phyloP scores from a whole-genome alignment of 2,888 invertebrate genomes.

The Dynastes grantii region DNA sequence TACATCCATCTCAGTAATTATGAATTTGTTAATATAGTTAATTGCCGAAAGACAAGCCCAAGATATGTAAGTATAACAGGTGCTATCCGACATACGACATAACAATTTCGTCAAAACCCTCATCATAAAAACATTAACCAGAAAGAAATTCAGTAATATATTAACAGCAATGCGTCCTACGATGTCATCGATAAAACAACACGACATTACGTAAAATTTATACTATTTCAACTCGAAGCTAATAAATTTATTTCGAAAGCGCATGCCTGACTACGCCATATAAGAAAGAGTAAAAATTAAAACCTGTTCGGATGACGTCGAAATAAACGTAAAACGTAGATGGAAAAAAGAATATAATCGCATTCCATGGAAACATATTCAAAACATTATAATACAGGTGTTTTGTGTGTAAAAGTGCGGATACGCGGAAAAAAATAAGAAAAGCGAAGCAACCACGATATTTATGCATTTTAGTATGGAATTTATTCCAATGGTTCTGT shows the following conservation, averaged over 20 bases:
- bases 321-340: slow-evolving; percentile 20
- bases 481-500: slow-evolving; percentile 54
- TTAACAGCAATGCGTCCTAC: background rate
- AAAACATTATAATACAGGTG: slow-evolving; percentile 42
- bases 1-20: too few relatives aligned
- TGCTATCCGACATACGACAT: too few relatives aligned
- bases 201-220: slow-evolving; percentile 5
- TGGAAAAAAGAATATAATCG: slow-evolving; percentile 28
- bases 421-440: slow-evolving; percentile 9
- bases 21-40: too few relatives aligned
- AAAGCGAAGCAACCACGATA: slow-evolving; percentile 18
- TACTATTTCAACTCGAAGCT: slow-evolving; percentile 20
- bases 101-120: slow-evolving; percentile 1
- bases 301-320: slow-evolving; percentile 29
- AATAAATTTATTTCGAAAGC: slow-evolving; percentile 31
- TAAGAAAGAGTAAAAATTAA: slow-evolving; percentile 26
- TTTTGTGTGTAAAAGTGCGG: slow-evolving; percentile 38
- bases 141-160: background rate
- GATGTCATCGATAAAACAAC: slow-evolving; percentile 10
- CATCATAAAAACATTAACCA: background rate
- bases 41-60: too few relatives aligned
- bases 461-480: slow-evolving; percentile 47
- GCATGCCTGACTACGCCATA: slow-evolving; percentile 25
- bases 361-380: slow-evolving; percentile 34
- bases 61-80: too few relatives aligned